These are phyloP conservation scores for Agonopterix subpropinquella DNA, from an alignment of 2,888 invertebrate genomes.

Conservation along the genomic window DNA sequence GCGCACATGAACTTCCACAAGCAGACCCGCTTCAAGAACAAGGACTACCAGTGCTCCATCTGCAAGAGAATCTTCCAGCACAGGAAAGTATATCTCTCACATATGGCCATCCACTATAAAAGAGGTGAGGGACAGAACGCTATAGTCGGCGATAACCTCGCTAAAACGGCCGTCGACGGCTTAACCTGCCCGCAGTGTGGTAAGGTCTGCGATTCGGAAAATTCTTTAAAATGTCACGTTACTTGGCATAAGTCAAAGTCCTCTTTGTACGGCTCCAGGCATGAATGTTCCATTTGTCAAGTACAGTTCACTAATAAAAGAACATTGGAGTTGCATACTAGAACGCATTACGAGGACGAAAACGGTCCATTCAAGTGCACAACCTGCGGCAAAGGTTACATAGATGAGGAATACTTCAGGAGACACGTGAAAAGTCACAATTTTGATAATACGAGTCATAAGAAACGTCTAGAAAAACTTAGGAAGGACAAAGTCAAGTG, in stretches of 20 bases:
- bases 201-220: constrained; percentile 60
- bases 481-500: constrained; percentile 63
- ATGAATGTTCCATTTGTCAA: constrained; percentile 65
- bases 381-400: constrained; percentile 70
- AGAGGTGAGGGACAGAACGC: constrained; percentile 60
- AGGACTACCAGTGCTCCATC: constrained; percentile 67
- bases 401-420: constrained; percentile 63
- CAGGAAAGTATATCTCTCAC: constrained; percentile 59
- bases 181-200: constrained; percentile 62
- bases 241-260: constrained; percentile 65
- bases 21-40: constrained; percentile 62
- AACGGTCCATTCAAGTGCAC: constrained; percentile 69
- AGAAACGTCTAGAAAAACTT: constrained; percentile 54
- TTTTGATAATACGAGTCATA: constrained; percentile 57
- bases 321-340: constrained; percentile 58
- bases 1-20: constrained; percentile 68
- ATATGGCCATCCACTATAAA: constrained; percentile 67
- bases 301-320: constrained; percentile 65
- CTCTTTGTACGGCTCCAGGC: constrained; percentile 52
- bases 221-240: constrained; percentile 58
- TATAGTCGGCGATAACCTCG: constrained; percentile 39
- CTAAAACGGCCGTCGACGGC: constrained; percentile 36
- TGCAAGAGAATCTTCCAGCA: constrained; percentile 64
- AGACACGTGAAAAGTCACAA: constrained; percentile 73
- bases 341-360: constrained; percentile 68